Evolutionary conservation across 1,140 invertebrate species (phyloP).

Genomic region (Drosophila mojavensis): DNA sequence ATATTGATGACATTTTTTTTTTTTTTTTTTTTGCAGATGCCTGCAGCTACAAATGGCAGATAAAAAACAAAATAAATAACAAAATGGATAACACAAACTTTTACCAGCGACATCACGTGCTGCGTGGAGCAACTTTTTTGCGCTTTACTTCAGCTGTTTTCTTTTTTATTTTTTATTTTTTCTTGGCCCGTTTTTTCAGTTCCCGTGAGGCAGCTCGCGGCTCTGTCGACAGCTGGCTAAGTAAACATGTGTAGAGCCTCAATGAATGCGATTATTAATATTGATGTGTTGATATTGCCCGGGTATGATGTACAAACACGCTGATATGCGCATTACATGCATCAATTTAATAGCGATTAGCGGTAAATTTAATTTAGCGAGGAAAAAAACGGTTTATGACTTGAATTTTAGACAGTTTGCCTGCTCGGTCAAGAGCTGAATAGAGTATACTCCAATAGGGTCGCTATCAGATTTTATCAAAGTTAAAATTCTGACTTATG

Average conservation of each 20-base stretch:
- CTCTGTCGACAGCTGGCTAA: constrained; percentile 66
- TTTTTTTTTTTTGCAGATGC: neutral
- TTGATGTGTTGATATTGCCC: constrained; percentile 23
- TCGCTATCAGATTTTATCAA: too few species aligned
- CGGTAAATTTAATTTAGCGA: neutral
- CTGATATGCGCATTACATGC: neutral
- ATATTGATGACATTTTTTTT: constrained; percentile 39
- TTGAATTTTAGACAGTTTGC: too few species aligned
- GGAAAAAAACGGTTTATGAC: neutral
- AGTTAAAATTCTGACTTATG: too few species aligned
- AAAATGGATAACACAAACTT: constrained; percentile 31
- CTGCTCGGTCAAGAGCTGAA: too few species aligned
- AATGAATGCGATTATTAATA: constrained; percentile 51
- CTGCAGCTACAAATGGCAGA: constrained; percentile 24
- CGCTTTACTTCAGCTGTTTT: neutral
- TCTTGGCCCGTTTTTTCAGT: neutral
- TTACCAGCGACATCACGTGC: constrained; percentile 35
- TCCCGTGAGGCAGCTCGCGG: constrained; percentile 21
- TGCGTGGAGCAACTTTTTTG: constrained; percentile 31
- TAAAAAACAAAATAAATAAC: constrained; percentile 13
- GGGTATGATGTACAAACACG: constrained; percentile 6
- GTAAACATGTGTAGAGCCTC: constrained; percentile 43
- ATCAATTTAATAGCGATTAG: constrained; percentile 2
- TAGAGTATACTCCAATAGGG: too few species aligned
- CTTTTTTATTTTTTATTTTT: too few species aligned